phyloP scores from a whole-genome alignment of 2,113 vertebrate species.

The Nematolebias whitei region DNA sequence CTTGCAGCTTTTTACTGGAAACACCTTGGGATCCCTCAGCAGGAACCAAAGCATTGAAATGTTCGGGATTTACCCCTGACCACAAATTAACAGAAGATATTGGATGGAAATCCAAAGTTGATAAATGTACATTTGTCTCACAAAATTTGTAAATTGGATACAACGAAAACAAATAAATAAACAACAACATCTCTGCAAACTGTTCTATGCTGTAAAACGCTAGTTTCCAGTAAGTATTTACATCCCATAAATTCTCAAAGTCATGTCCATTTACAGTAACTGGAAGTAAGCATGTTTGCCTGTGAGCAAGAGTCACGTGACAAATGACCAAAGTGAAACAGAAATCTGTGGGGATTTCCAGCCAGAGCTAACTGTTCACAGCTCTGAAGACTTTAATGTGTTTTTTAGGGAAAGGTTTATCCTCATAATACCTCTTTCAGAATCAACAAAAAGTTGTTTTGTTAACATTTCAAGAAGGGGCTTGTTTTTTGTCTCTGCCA shows the following conservation, averaged over 20 bases:
- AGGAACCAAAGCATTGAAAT: no score
- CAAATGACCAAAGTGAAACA: slow-evolving; percentile 48
- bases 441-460: slow-evolving; percentile 37
- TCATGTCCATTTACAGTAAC: slow-evolving; percentile 8
- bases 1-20: no score
- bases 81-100: no score
- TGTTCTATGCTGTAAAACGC: neutral
- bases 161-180: no score
- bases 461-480: slow-evolving; percentile 40
- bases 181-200: slow-evolving; percentile 8
- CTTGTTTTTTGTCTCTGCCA: slow-evolving; percentile 44
- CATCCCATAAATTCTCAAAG: neutral
- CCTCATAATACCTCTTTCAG: slow-evolving; percentile 9
- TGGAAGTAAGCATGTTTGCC: slow-evolving; percentile 12
- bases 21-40: no score
- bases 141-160: no score
- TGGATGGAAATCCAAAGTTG: no score
- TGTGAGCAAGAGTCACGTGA: slow-evolving; percentile 34
- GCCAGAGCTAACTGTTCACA: neutral
- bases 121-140: no score
- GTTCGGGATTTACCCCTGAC: no score
- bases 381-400: neutral
- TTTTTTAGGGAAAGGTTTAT: slow-evolving; percentile 39
- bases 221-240: neutral
- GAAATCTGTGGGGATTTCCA: slow-evolving; percentile 44